Base-by-base conservation (phyloP, 2,888 invertebrate genomes). In the Lasioglossum figueresi region DNA sequence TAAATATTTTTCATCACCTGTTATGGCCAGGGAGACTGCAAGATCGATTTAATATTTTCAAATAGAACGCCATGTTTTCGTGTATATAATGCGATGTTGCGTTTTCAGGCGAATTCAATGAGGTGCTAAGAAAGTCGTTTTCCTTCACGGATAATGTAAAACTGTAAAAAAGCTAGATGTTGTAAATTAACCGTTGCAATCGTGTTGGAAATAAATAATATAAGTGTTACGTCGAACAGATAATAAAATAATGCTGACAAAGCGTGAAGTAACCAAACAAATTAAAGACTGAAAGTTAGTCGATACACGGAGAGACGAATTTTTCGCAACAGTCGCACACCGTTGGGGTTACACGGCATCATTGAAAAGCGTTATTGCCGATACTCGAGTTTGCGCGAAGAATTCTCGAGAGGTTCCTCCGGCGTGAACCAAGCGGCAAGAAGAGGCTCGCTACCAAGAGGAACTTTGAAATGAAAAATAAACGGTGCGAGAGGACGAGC, bases 381-480 rank as follows among this genome's bases (percentile, higher is more conserved):
- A 63, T 63, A 73, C 78, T 84, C 80, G 85, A 87, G 78, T 85
- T 70, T 59, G 81, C 87, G 82, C 74, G 82, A 79, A 68, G 83
- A 89, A 90, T 48, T 89, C 63, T 45, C 72, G 75, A 83, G 85
- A 63, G 81, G 79, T 87, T 78, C 82, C 80, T 80, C 63, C 52
- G 80, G 82, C 79, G 79, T 73, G 81, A 79, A 78, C 68, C 85
- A 43, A 80, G 79, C 68, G 75, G 77, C 12, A 74, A 82, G 82
- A 77, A 88, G 81, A 88, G 85, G 73, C 80, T 82, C 43, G 72
- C 72, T 84, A 80, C 83, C 80, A 80, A 84, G 86, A 88, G 85
- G 88, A 85, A 81, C 86, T 79, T 79, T 83, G 70, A 83, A 79
- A 86, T 70, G 85, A 72, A 85, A 77, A 89, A 84, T 86, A 84